Evolutionary conservation across 2,797 vertebrate genomes (phyloP), one percentile per base, ranked within the genome.

Genomic region (Cossypha heuglini): DNA sequence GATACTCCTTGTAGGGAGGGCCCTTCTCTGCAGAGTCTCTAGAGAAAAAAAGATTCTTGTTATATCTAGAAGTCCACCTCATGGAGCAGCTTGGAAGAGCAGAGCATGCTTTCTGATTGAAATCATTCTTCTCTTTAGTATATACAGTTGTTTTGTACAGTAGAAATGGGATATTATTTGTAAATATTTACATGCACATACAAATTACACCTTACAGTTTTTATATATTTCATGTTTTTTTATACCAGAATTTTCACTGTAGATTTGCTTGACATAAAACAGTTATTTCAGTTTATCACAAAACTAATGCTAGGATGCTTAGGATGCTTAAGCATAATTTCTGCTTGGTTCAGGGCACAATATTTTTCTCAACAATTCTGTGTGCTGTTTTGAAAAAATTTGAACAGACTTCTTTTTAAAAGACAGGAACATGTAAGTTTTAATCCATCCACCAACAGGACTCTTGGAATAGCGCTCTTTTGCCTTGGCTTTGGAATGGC

Each of bases 141-240:
- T 86, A 90, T n/a, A 71, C 58, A 81, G 42, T 72, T 89, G 71
- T 94, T 96, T 96, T 93, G 73, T 96, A 96, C 1, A 2, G 61
- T 93, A 92, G 91, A 72, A 93, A 80, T 84, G 91, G 68, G 40
- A 20, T 78, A 81, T 75, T 80, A 71, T 83, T 96, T 93, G 94
- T 96, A 96, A 95, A 96, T 95, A 95, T 45, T 83, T 71, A 94
- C 84, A 71, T 94, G 45, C 86, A 79, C 78, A 86, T 75, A 83
- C 63, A 72, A 77, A 54, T 76, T 88, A 90, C 90, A 94, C 58
- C 82, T 85, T 90, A 77, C 48, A 52, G 42, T 62, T 97, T 96
- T 97, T 93, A 86, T 94, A 95, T 88, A 64, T 72, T 85, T 93
- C 59, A 62, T 3, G 1, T 92, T 84, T 15, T 96, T 96, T 96